Base-by-base conservation (phyloP, 2,888 invertebrate species). In the Agrochola lychnidis region DNA sequence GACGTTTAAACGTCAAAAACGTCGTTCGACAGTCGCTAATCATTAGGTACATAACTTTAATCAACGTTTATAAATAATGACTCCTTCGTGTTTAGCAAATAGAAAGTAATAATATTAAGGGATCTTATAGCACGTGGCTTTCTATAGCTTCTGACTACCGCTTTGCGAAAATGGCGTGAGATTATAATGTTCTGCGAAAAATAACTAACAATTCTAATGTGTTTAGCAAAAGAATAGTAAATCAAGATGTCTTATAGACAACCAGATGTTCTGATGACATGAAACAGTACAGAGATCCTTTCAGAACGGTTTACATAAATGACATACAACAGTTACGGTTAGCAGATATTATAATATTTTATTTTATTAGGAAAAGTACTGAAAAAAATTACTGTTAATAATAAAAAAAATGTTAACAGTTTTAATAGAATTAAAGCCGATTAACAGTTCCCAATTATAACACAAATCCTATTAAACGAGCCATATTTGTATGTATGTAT, bases 181-280 rank as follows among this genome's bases (percentile, higher is more conserved):
- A 16, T 30, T 59, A 16, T 59, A 7, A 59, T 51, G 14, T 30
- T 59, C 30, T 19, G n/a, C 16, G 40, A 82, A 67, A 66, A 53
- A 16, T 19, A 64, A 57, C 30, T 36, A 78, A 51, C 6, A 30
- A 66, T 42, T 45, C 16, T 4, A 14, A 48, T 62, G n/a, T 48
- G 48, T 30, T 42, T 59, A 56, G 14, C 6, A 45, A 16, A 25
- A 14, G 19, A 9, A 57, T 76, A 62, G n/a, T 79, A 68, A 82
- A 79, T 82, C 78, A 57, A 40, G 64, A 56, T 66, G 81, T 16
- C 77, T 67, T 22, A 25, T n/a, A 48, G 76, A 76, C 68, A 78
- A 22, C 61, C 61, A 62, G 61, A 36, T 59, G 48, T 5, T 53
- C n/a, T 62, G 45, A 68, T 78, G 45, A 82, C 48, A 56, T n/a